phyloP scores from a whole-genome alignment of 2,888 invertebrate species.

The Dicycla oo region DNA sequence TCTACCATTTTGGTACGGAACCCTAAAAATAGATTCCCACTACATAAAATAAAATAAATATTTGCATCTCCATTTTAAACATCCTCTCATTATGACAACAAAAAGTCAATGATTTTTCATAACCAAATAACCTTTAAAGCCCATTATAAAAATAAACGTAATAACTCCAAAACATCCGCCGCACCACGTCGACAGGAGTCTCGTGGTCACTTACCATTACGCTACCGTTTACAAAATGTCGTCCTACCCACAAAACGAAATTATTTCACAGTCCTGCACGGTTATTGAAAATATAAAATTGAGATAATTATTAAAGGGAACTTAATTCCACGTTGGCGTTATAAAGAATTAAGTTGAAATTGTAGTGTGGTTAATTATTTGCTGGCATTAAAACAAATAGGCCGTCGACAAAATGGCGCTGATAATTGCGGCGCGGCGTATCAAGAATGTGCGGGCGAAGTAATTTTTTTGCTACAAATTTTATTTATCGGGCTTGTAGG shows the following conservation, averaged over 20 bases:
- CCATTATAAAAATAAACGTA: constrained; percentile 7
- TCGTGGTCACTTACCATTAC: constrained; percentile 25
- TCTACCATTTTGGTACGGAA: no score
- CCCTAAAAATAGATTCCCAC: no score
- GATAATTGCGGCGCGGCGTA: constrained; percentile 55
- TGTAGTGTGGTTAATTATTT: constrained; percentile 65
- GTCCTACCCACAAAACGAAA: constrained; percentile 27
- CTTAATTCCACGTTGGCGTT: constrained; percentile 44
- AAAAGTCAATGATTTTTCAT: constrained; percentile 1
- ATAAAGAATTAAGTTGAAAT: constrained; percentile 58
- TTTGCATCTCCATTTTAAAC: neutral
- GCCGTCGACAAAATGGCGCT: constrained; percentile 59
- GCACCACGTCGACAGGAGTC: neutral
- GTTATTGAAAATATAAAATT: constrained; percentile 52
- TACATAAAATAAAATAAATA: neutral
- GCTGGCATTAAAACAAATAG: constrained; percentile 65
- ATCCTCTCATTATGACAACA: neutral
- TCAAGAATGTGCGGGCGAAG: constrained; percentile 54
- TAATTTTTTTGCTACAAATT: constrained; percentile 53
- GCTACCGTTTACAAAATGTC: constrained; percentile 49
- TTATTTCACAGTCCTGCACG: constrained; percentile 31
- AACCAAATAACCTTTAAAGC: constrained; percentile 8
- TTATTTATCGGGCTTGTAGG: constrained; percentile 34
- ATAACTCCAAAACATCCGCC: constrained; percentile 20
- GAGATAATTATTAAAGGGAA: constrained; percentile 41